phyloP scores from a whole-genome alignment of 2,113 vertebrate species.

The Jacana jacana region DNA sequence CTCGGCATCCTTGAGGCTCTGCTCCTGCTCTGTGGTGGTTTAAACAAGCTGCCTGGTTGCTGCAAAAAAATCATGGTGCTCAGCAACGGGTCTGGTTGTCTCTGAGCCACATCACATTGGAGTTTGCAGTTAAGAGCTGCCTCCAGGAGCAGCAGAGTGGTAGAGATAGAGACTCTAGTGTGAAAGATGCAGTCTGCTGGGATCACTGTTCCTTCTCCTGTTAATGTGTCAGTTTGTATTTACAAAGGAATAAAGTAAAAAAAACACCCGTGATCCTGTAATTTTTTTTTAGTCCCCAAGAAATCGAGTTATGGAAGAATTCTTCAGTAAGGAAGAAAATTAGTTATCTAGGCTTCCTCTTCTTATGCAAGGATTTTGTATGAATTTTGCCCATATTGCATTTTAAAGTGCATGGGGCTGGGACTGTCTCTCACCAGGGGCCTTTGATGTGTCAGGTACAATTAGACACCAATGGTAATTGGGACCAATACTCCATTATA shows the following conservation, averaged over 20 bases:
- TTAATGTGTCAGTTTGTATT: neutral
- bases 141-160: slow-evolving; percentile 60
- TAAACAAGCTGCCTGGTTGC: slow-evolving; percentile 12
- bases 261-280: neutral
- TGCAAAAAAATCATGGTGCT: neutral
- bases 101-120: slow-evolving; percentile 25
- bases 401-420: neutral
- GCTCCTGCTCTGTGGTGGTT: slow-evolving; percentile 4
- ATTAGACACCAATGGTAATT: neutral
- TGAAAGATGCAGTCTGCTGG: neutral
- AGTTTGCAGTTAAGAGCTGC: slow-evolving; percentile 33
- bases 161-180: neutral
- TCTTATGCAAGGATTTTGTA: neutral
- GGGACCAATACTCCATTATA: neutral
- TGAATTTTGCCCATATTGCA: neutral
- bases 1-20: slow-evolving; percentile 39
- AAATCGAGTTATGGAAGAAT: neutral
- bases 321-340: neutral
- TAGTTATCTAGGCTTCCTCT: neutral
- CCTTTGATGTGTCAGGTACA: neutral
- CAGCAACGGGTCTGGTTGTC: neutral
- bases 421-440: neutral
- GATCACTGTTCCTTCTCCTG: neutral
- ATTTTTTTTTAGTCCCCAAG: neutral
- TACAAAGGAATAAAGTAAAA: neutral